Base-by-base conservation (phyloP, 2,113 vertebrate species). In the Mus pahari region DNA sequence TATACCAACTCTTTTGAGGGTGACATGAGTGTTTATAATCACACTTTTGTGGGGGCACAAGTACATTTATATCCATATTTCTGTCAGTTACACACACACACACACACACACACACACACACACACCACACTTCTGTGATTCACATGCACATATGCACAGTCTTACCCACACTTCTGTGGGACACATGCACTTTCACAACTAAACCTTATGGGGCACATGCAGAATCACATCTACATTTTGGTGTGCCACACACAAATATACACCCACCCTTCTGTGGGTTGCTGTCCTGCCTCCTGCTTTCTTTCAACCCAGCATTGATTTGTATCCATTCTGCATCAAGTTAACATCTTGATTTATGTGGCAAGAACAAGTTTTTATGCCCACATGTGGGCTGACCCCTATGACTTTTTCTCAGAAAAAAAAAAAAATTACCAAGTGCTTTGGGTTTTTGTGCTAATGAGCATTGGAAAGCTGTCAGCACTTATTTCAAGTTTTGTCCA, bases 361-460 rank as follows among this genome's bases (percentile, higher is more conserved):
- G 36, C 83, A 90, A 82, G 83, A 94, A 87, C 24, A 75, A 42
- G 17, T 93, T 91, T 94, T 93, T 20, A 84, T 68, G 89, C 58
- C 55, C 48, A 73, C 8, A 17, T 91, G 42, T 96, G 42, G 71
- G 53, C 73, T 95, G 83, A 93, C 83, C 71, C 24, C 28, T 8
- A 0, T 94, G 84, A 79, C 70, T 36, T 93, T 87, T 88, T 39
- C n/a, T 73, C 19, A 86, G 73, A 14, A 92, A 94, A 88, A 24
- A 60, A 60, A 22, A 81, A 73, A 89, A 77, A 68, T 48, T 13
- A 8, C 50, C 19, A 20, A 71, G n/a, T 82, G 28, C 78, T 87
- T 82, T 94, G 92, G 64, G 48, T 82, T 87, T 96, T 93, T 93
- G 82, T 94, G 36, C 75, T 92, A 96, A 93, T 92, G 74, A 88